These are phyloP conservation scores for Oncorhynchus kisutch DNA, from an alignment of 2,113 vertebrate genomes.

Conservation along the genomic window DNA sequence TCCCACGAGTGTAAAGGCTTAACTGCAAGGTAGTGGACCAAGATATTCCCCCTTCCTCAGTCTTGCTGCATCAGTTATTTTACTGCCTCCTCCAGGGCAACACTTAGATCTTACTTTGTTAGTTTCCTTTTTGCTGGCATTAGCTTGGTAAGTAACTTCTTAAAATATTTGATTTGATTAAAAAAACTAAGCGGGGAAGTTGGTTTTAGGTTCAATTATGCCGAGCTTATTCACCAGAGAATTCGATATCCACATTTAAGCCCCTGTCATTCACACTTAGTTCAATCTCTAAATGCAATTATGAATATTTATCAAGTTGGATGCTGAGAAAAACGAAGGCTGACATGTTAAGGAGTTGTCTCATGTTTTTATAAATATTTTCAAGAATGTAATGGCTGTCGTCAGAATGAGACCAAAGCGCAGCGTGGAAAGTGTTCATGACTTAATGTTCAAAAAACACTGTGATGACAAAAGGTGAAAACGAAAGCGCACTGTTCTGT, in stretches of 20 bases:
- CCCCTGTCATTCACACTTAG: slow-evolving; percentile 54
- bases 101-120: slow-evolving; percentile 32
- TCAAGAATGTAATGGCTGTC: too few species aligned
- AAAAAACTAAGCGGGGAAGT: slow-evolving; percentile 26
- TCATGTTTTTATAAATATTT: slow-evolving; percentile 53
- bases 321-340: slow-evolving; percentile 1
- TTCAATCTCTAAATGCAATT: slow-evolving; percentile 64
- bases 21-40: slow-evolving; percentile 40
- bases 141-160: slow-evolving; percentile 53
- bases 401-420: too few species aligned
- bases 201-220: slow-evolving; percentile 55
- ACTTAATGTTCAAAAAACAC: too few species aligned
- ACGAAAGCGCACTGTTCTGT: too few species aligned
- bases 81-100: slow-evolving; percentile 28
- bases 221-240: slow-evolving; percentile 53
- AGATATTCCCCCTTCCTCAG: slow-evolving; percentile 47
- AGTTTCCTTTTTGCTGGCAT: slow-evolving; percentile 41
- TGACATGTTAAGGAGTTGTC: slow-evolving; percentile 70
- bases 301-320: slow-evolving; percentile 62
- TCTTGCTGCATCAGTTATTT: slow-evolving; percentile 27
- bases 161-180: slow-evolving; percentile 14
- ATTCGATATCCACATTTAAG: slow-evolving; percentile 48
- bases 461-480: too few species aligned
- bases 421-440: too few species aligned
- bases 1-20: neutral